Evolutionary conservation across 2,888 invertebrate species (phyloP), one percentile per base, ranked within the genome.

Genomic region (Hyles lineata): DNA sequence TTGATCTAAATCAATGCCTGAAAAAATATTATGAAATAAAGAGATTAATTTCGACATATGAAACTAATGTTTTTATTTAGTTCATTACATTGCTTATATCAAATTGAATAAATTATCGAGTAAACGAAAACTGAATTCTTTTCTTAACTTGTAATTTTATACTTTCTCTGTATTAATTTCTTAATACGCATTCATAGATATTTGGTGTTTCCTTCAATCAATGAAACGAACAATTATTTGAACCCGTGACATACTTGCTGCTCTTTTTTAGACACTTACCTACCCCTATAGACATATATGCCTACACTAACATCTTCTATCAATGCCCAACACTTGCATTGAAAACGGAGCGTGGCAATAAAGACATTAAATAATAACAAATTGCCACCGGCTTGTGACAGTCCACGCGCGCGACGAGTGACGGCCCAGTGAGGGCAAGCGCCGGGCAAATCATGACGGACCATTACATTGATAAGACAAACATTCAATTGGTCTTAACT

Each of bases 381-480:
- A 75, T 74, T 73, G 61, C 11, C 63, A 67, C 63, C 17, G 67
- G 21, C 23, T 67, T 67, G 67, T 72, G 35, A 67, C 67, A 25
- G 72, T 32, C 19, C 74, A 75, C 72, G 75, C 74, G 71, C 50
- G 35, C 29, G 43, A 50, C 58, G 74, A 74, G 74, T 79, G 85
- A 82, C 72, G 52, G 72, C 11, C 63, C 62, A 62, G 32, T 35
- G 81, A 76, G 77, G 82, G 78, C 82, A 79, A 79, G 80, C 79
- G 81, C 79, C 82, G 80, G 77, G 75, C 83, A 88, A 90, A 90
- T 89, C 89, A 90, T 85, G 86, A 84, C 84, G 73, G 79, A 81
- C 81, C 86, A 88, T 85, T 89, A 83, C 83, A 81, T 86, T 88
- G 86, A 87, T 88, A 89, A 84, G 80, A 77, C 87, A 86, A 88